phyloP scores from a whole-genome alignment of 2,888 invertebrate genomes.

The Rhopalosiphum nymphaeae region DNA sequence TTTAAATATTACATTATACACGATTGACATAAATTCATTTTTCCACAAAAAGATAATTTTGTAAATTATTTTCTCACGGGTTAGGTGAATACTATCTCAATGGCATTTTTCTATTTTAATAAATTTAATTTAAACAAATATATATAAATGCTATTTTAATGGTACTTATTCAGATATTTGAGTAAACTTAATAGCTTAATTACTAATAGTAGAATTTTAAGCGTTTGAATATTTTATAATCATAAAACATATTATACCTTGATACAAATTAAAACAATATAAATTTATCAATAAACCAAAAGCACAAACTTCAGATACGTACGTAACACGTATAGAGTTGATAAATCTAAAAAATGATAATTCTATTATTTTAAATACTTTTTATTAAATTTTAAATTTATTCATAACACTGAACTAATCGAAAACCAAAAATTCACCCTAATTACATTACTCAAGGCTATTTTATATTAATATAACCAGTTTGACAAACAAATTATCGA shows the following conservation, averaged over 20 bases:
- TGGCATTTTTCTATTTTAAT: neutral
- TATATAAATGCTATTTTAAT: neutral
- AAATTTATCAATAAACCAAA: neutral
- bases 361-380: neutral
- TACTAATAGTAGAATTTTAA: neutral
- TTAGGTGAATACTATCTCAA: neutral
- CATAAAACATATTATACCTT: neutral
- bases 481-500: neutral
- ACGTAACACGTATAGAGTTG: neutral
- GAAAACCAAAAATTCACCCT: neutral
- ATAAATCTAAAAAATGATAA: neutral
- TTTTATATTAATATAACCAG: conserved; percentile 25
- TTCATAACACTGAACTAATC: neutral
- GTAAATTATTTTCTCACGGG: neutral
- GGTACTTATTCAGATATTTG: neutral
- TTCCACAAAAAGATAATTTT: neutral
- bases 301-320: neutral
- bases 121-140: neutral
- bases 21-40: neutral
- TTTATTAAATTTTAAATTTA: neutral
- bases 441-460: neutral
- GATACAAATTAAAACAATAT: neutral
- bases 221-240: neutral
- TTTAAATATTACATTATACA: neutral
- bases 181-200: neutral